Evolutionary conservation across 2,888 invertebrate genomes (phyloP).

Genomic region (Neocrepidodera transversa): DNA sequence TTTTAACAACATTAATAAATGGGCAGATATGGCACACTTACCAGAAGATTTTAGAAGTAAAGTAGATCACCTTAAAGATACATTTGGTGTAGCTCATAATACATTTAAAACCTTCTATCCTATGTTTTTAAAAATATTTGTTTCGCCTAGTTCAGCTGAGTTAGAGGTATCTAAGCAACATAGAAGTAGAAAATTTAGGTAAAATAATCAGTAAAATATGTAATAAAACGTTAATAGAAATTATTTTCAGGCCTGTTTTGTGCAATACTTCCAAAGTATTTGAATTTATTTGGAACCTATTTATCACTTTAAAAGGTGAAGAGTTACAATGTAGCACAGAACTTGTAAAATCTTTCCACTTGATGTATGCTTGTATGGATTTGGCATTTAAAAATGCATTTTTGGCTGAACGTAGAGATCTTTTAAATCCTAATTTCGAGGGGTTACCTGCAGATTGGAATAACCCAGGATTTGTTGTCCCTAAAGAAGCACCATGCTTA

Average conservation of each 20-base stretch:
- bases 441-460: constrained; percentile 77
- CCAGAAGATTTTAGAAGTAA: constrained; percentile 82
- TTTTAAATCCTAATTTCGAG: constrained; percentile 84
- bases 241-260: constrained; percentile 68
- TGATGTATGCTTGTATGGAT: constrained; percentile 90
- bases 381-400: constrained; percentile 88
- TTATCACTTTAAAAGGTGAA: constrained; percentile 87
- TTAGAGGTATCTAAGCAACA: constrained; percentile 62
- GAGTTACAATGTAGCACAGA: constrained; percentile 89
- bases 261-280: constrained; percentile 86
- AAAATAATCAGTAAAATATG: constrained; percentile 43
- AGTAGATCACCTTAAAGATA: constrained; percentile 84
- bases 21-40: constrained; percentile 93
- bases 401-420: constrained; percentile 78
- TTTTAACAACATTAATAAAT: constrained; percentile 91
- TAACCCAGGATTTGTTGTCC: constrained; percentile 64
- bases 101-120: constrained; percentile 91
- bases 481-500: constrained; percentile 78
- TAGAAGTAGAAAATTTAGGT: constrained; percentile 70
- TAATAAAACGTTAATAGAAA: not conserved
- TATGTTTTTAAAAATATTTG: constrained; percentile 87
- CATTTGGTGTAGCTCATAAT: constrained; percentile 93
- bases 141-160: constrained; percentile 66
- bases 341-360: constrained; percentile 91
- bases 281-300: constrained; percentile 94